Base-by-base conservation (phyloP, 2,113 vertebrate genomes). In the Spheniscus mendiculus region DNA sequence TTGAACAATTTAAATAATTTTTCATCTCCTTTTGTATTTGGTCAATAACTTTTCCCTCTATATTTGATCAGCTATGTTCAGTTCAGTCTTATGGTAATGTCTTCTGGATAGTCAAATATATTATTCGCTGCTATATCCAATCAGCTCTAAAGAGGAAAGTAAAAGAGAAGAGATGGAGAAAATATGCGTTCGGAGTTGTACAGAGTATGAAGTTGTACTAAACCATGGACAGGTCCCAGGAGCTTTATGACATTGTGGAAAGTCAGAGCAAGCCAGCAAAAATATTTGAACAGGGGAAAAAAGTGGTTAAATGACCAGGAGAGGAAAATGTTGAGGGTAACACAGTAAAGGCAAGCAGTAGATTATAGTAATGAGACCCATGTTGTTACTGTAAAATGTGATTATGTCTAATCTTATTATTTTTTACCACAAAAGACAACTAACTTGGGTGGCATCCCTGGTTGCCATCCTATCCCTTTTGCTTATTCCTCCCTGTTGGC, bases 231-330 rank as follows among this genome's bases (percentile, higher is more conserved):
- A 82, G n/a, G 36, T 82, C 52, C 27, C 82, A 83, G 71, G 73
- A 87, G 52, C 2, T 61, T 79, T 82, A 89, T 0, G 0, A 29
- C 2, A 7, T 7, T 91, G 27, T 72, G 52, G 70, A 87, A 93
- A 84, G 7, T 30, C 27, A 76, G 11, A 82, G 22, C 8, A 21
- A 94, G 81, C 25, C 65, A 91, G 65, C 4, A 89, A 79, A 91
- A 95, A 82, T 36, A 87, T 85, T 87, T 84, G 13, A 85, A 87
- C 5, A 67, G 20, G 12, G 23, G 6, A 34, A 78, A 95, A 87
- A 79, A 34, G 2, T 56, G 11, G 10, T 71, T 67, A 63, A 89
- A 71, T 27, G 38, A 79, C 12, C 10, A 89, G 40, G 21, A 89
- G 30, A 76, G 16, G 25, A 89, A 95, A 93, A 85, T 12, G 15